Conservation (phyloP, 2,797 vertebrate species). For the Sebastes diploproa region DNA sequence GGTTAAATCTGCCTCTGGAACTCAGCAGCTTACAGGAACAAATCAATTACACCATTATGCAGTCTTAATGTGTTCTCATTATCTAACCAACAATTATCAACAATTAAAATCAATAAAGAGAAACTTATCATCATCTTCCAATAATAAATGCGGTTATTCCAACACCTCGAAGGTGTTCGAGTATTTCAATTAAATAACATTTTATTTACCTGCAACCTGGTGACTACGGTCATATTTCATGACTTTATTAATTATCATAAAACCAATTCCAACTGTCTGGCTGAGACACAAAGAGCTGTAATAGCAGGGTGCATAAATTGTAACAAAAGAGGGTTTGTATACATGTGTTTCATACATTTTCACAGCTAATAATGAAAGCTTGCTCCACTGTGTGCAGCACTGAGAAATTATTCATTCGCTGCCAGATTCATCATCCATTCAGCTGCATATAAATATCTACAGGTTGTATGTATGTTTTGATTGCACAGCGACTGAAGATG, state of each 20-base stretch:
- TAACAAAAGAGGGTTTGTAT: conserved; percentile 17
- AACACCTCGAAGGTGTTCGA: neutral
- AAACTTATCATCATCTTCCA: neutral
- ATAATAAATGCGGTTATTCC: neutral
- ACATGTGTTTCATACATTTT: conserved; percentile 16
- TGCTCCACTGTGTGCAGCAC: neutral
- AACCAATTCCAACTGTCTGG: neutral
- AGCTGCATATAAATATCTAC: conserved; percentile 37
- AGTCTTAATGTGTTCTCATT: conserved; percentile 6
- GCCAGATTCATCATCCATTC: conserved; percentile 44
- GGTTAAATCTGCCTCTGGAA: conserved; percentile 16
- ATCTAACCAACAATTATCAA: conserved; percentile 15
- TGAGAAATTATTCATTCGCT: conserved; percentile 51
- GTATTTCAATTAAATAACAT: conserved; percentile 1
- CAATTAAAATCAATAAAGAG: conserved; percentile 23
- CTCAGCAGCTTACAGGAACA: neutral
- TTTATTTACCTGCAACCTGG: neutral
- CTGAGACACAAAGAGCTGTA: neutral
- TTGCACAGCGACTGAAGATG: conserved; percentile 38
- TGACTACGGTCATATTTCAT: neutral
- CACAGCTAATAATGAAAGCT: conserved; percentile 23
- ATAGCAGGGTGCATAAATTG: neutral
- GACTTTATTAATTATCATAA: neutral
- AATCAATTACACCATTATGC: neutral
- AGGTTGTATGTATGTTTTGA: conserved; percentile 49